Conservation (phyloP, 2,113 vertebrate genomes). For the Dipodomys stephensi region DNA sequence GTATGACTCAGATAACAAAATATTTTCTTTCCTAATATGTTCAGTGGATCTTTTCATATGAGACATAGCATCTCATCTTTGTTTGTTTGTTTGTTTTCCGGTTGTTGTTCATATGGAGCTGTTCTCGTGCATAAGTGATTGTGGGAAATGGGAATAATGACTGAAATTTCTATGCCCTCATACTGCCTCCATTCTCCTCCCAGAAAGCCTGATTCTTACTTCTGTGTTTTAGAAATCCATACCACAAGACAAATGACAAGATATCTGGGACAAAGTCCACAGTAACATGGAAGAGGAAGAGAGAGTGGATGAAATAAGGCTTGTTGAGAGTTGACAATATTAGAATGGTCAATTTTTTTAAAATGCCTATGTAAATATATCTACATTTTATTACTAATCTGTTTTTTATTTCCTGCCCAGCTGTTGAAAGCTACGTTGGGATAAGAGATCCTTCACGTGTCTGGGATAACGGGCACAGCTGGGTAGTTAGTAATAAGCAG, state of each 20-base stretch:
- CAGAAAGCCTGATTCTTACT: neutral
- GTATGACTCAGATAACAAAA: neutral
- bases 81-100: too few species aligned
- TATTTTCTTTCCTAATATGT: neutral
- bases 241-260: neutral
- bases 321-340: neutral
- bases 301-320: neutral
- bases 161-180: neutral
- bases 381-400: neutral
- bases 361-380: neutral
- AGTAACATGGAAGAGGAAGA: neutral
- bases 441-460: neutral
- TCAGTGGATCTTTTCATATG: neutral
- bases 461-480: neutral
- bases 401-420: neutral
- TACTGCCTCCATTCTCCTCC: neutral
- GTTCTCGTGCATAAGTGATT: neutral
- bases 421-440: constrained; percentile 1
- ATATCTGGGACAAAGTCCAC: neutral
- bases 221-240: neutral
- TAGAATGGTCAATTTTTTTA: neutral
- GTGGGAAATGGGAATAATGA: neutral
- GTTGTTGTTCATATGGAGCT: neutral
- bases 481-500: neutral
- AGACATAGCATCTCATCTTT: too few species aligned